Base-by-base conservation (phyloP, 2,888 invertebrate genomes). In the Sesia apiformis region DNA sequence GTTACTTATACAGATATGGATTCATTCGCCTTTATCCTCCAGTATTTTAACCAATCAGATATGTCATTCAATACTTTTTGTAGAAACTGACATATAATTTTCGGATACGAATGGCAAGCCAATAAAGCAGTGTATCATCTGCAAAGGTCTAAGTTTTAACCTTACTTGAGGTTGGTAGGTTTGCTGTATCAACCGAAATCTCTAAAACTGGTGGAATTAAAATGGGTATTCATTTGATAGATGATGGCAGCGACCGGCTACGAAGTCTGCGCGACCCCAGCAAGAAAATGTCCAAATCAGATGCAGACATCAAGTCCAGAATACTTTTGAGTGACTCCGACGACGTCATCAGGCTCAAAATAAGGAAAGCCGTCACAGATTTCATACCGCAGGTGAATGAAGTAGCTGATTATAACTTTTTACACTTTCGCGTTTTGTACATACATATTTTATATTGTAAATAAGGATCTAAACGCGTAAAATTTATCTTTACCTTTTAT, bases 241-340 rank as follows among this genome's bases (percentile, higher is more conserved):
- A 90, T 51, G 90, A 91, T 58, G 90, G 91, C 49, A 90, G 90
- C 68, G 90, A 91, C 55, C 90, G 94, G 52, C 90, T 99, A 56
- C 93, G 93, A 69, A 98, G 97, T 72, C 89, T 99, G 5, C 91
- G 97, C 52, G 94, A 97, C 72, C 98, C 98, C 0, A 73, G 77
- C 0, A 95, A 94, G 72, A 99, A 99, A 90, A 99, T 99, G 99
- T 99, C 99, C 6, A 99, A 99, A 86, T 99, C 99, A 0, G 96
- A 97, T 71, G 73, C 90, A 0, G 94, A 97, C 82, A 78, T 91
- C 0, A 94, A 93, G 70, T 94, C 95, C 60, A 91, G 96, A 55
- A 94, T 99, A 58, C 92, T 94, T 64, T 79, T 99, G 41, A 92
- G 91, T 4, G 98, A 99, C 64, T 56, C 75, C 0, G 84, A 83